Evolutionary conservation across 2,888 invertebrate genomes (phyloP).

Genomic region (Gari tellinella): DNA sequence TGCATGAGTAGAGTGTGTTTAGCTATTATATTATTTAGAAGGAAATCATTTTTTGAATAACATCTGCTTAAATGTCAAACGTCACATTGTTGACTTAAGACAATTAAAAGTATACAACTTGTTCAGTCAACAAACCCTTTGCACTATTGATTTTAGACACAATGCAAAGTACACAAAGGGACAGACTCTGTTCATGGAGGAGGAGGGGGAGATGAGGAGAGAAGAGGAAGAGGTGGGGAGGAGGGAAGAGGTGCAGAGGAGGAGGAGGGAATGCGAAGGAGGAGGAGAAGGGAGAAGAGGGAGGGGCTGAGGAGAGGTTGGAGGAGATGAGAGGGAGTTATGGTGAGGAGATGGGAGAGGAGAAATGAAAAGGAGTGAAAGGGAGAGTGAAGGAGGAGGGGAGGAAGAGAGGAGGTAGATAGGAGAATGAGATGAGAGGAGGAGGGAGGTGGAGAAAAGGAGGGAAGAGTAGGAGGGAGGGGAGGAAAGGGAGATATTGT

Average conservation of each 20-base stretch:
- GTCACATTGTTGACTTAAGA: too few relatives aligned
- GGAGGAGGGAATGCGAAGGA: neutral
- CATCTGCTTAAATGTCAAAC: too few relatives aligned
- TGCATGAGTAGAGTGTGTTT: too few relatives aligned
- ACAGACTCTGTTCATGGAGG: too few relatives aligned
- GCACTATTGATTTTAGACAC: too few relatives aligned
- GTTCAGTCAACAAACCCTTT: too few relatives aligned
- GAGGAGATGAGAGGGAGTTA: neutral
- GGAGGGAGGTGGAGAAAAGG: neutral
- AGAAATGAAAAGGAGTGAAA: neutral
- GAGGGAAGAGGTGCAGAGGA: neutral
- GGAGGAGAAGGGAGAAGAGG: neutral
- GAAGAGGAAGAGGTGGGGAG: neutral
- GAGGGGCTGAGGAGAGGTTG: neutral
- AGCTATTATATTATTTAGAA: too few relatives aligned
- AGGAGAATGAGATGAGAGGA: slow-evolving; percentile 1
- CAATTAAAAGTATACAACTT: too few relatives aligned
- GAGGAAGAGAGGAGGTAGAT: neutral
- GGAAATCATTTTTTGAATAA: too few relatives aligned
- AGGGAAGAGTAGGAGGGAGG: neutral
- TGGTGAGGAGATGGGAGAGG: neutral
- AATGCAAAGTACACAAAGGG: too few relatives aligned
- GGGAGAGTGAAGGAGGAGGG: neutral
- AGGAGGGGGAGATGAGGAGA: neutral
- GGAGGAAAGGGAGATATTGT: neutral